Base-by-base conservation (phyloP, 2,888 invertebrate species). In the Antheraea assamensis region DNA sequence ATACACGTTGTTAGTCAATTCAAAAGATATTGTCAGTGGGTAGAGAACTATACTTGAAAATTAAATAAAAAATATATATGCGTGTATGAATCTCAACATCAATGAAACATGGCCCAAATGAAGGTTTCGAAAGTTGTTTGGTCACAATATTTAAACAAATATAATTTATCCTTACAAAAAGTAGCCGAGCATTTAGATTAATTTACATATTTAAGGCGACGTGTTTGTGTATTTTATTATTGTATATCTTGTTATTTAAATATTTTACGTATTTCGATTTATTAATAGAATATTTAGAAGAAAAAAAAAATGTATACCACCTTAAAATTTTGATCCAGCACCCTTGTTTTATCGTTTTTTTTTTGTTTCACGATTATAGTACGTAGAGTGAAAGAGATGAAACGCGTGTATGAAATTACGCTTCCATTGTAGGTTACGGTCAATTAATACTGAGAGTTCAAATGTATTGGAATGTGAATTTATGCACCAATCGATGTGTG, bases 121-220 rank as follows among this genome's bases (percentile, higher is more conserved):
- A 24, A 31, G 31, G 35, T n/a, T n/a, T 42, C 19, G 58, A 24
- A 35, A 24, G 55, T 52, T 68, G 55, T 52, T 68, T 42, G 55
- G 52, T 70, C 70, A 70, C 35, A 70, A 70, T 70, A 61, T 73
- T 73, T 42, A 58, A 73, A 58, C 27, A 58, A 31, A 70, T 58
- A 47, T 68, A 35, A 35, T 73, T 70, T 55, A 70, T 27, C 70
- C 73, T 66, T 71, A 75, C 72, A 77, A 76, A 76, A 74, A 75
- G 35, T 70, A 58, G n/a, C 55, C 80, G 79, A 85, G 86, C 85
- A 85, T 86, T 85, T 86, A 86, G 82, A 79, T 81, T 79, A 80
- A 80, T 81, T 84, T 81, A 76, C 77, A 76, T 77, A 79, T 82
- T 72, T 72, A 72, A 73, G 55, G 55, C 70, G 27, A 80, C 80